phyloP scores from a whole-genome alignment of 1,140 invertebrate species.

The Apolygus lucorum region DNA sequence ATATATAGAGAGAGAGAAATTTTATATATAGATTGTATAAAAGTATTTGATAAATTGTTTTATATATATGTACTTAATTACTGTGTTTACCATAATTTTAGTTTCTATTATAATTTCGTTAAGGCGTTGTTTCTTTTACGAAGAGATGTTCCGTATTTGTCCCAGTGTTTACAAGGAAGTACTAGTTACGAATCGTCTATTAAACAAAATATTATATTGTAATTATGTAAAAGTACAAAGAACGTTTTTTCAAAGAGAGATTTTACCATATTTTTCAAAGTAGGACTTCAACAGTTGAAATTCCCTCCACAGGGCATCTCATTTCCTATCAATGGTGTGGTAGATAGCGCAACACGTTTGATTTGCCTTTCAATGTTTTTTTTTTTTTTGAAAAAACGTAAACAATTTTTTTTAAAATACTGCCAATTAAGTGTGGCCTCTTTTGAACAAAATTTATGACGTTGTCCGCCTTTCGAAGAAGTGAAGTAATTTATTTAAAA shows the following conservation, averaged over 20 bases:
- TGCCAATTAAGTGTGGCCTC: conserved; percentile 26
- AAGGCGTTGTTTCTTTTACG: conserved; percentile 24
- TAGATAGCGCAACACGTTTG: no score
- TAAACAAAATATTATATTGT: no score
- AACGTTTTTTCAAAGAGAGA: conserved; percentile 19
- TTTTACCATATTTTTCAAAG: no score
- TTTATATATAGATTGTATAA: conserved; percentile 26
- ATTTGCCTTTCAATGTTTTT: no score
- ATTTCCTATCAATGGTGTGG: no score
- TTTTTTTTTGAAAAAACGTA: no score
- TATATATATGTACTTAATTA: conserved; percentile 30
- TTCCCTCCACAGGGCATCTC: no score
- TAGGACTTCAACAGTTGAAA: no score
- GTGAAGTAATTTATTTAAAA: not conserved
- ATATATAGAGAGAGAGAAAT: conserved; percentile 22
- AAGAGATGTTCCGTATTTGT: conserved; percentile 15
- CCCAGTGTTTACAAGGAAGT: conserved; percentile 26
- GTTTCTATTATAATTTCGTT: conserved; percentile 27
- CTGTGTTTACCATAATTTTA: conserved; percentile 31
- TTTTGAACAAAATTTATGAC: not conserved
- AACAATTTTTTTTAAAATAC: no score
- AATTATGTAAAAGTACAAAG: conserved; percentile 23
- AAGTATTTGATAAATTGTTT: conserved; percentile 25
- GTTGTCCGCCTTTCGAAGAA: not conserved
- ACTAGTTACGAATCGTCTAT: not conserved